phyloP scores from a whole-genome alignment of 2,888 invertebrate genomes.

The Slavum lentiscoides region DNA sequence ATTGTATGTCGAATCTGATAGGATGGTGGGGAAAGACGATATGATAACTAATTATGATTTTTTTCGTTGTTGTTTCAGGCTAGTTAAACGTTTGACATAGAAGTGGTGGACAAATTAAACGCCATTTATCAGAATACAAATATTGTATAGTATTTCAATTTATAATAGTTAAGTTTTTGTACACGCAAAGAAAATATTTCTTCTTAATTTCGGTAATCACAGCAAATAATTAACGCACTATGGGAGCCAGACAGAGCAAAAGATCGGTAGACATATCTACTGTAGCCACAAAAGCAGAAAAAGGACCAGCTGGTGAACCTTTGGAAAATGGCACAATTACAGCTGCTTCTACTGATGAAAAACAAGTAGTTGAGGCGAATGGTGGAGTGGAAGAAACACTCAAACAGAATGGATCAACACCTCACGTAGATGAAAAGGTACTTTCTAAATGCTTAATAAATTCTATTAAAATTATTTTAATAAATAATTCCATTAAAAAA shows the following conservation, averaged over 20 bases:
- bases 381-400: constrained; percentile 52
- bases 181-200: not conserved
- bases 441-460: not conserved
- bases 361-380: constrained; percentile 56
- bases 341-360: constrained; percentile 55
- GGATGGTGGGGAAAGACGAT: constrained; percentile 13
- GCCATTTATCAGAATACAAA: not conserved
- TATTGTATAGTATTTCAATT: constrained; percentile 2
- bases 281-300: constrained; percentile 57
- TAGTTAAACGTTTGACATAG: constrained; percentile 23
- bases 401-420: constrained; percentile 50
- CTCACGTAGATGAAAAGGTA: constrained; percentile 44
- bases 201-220: constrained; percentile 4
- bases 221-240: constrained; percentile 55
- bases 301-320: constrained; percentile 54
- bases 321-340: constrained; percentile 54
- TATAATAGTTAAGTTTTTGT: constrained; percentile 8
- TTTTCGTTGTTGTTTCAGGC: constrained; percentile 43
- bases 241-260: constrained; percentile 60
- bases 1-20: constrained; percentile 16
- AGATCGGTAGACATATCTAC: constrained; percentile 57
- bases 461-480: not conserved
- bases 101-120: constrained; percentile 18
- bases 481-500: not conserved
- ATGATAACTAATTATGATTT: constrained; percentile 38